Evolutionary conservation across 2,888 invertebrate genomes (phyloP), one percentile per base, ranked within the genome.

Genomic region (Ditula angustiorana): DNA sequence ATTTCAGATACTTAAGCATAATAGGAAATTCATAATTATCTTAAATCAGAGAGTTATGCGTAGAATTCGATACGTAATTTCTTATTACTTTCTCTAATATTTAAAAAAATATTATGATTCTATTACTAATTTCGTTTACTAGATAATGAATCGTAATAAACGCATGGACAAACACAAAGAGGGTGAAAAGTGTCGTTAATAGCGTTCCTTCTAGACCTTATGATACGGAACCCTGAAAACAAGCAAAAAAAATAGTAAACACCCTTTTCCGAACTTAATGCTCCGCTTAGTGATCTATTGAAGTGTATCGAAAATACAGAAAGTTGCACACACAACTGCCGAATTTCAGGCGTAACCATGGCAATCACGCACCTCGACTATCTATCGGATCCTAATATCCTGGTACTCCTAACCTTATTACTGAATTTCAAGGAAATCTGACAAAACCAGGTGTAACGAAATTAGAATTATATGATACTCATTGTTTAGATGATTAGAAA

Each of bases 321-420:
- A 84, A 78, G 72, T 67, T 69, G 78, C 79, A 72, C 82, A 79
- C 78, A 76, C 80, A 67, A 3, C 47, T 59, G 55, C 52, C 50
- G 59, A 53, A 62, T 66, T 68, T 67, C 67, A 53, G 49, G 21
- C 23, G 67, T 59, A 21, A n/a, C 55, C 53, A 53, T 56, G 44
- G 62, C 41, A 56, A 65, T 52, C 46, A 59, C 46, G 63, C 69
- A 64, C 69, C 67, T 76, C 4, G 8, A 44, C 41, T 30, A 4
- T 80, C 79, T 81, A 64, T 41, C 58, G 44, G 37, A 53, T 72
- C 74, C 77, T 92, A 80, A 19, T 64, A 0, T 65, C 90, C 89
- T 90, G 77, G 91, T 92, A 87, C 74, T 81, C 79, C 85, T 91
- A 92, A 92, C 92, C 91, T 92, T 92, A 92, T 90, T 91, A 81